Evolutionary conservation across 2,797 vertebrate species (phyloP), one percentile per base, ranked within the genome.

Genomic region (Thaleichthys pacificus): DNA sequence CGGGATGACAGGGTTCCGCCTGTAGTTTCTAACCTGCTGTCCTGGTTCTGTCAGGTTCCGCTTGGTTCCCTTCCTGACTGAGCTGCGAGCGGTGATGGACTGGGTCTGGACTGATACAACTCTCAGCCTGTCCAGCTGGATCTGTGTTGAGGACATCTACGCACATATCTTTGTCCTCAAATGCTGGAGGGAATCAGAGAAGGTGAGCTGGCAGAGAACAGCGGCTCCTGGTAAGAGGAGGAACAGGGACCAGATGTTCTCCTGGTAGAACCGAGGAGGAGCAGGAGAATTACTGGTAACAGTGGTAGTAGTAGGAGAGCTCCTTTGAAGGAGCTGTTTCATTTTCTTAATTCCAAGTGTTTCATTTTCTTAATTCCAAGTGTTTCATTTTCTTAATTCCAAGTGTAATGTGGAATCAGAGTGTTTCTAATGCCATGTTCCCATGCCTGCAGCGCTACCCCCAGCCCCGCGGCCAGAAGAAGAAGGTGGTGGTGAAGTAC

Each of bases 401-500:
- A 61, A 61, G 19, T 7, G 7, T 22, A 22, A 26, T 61, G n/a
- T 26, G 2, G 21, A 26, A 26, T 22, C 58, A 61, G 58, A 32
- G 24, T 6, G 17, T 76, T 61, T 21, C 3, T 69, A 87, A 0
- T 89, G 94, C 78, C 94, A 93, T 47, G 42, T 47, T 47, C 42
- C 42, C 3, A 0, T 47, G 12, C 42, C 42, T 47, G 8, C 93
- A 98, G 97, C 92, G 97, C 76, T 98, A 98, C 86, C 97, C 97
- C 1, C 97, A 98, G 75, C 97, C 96, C 15, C 93, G 97, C 3
- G 97, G 97, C 11, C 97, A 98, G 92, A 98, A 97, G 92, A 98
- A 98, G 92, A 98, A 98, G 90, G 95, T 96, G 19, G 96, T 96
- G 79, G 97, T 98, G 70, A 98, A 98, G 88, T 98, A 97, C 0